Base-by-base conservation (phyloP, 2,888 invertebrate species). In the Athrips mouffetella region DNA sequence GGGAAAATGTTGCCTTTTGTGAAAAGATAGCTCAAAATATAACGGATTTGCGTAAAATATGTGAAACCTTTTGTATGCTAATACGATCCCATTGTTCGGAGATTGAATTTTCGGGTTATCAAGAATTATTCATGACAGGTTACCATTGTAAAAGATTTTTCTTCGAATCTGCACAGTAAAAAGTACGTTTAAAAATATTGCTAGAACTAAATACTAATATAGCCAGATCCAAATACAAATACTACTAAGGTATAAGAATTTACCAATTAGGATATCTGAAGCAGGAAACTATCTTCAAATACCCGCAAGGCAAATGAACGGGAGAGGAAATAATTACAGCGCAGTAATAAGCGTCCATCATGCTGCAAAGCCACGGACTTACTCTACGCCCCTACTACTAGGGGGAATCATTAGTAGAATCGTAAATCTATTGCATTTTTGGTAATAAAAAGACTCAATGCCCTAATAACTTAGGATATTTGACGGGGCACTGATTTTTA, bases 51-150 rank as follows among this genome's bases (percentile, higher is more conserved):
- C 83, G 83, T 85, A 83, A 86, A 83, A 87, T 87, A 86, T 87
- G 81, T 85, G 86, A 84, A 85, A 80, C 86, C 85, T 86, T 87
- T 86, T 87, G 84, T 87, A 87, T 87, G 87, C 81, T 87, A 87
- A 87, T 87, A 84, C 74, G 79, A 84, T 83, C 77, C 81, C 76
- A 86, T 87, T 85, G 86, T 86, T 84, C 83, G 84, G 77, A 81
- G 85, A 87, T 87, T 87, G 87, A 86, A 87, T 85, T 83, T 84
- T 80, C 75, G 75, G 82, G 82, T 78, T 80, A 81, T 80, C 80
- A 80, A 81, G 84, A 85, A 80, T 84, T 78, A 85, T 85, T 85
- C 81, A 84, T 83, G 76, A 79, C 78, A 76, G 71, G 70, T 71
- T 73, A 71, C 65, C 67, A 73, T 76, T 75, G 75, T 71, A 72